Evolutionary conservation across 1,140 invertebrate genomes (phyloP).

Genomic region (Calephelis nemesis): DNA sequence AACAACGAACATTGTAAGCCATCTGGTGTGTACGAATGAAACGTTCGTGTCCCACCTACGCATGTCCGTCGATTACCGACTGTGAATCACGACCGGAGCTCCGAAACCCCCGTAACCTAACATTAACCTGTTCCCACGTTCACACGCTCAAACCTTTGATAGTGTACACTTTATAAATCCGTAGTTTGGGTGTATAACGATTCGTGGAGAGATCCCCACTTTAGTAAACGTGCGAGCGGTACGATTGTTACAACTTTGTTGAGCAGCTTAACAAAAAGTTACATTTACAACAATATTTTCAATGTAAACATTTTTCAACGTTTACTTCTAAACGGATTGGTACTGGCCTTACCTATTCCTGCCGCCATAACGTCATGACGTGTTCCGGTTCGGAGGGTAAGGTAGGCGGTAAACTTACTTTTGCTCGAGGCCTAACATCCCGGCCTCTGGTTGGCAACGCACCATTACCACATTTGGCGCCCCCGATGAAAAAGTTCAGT

Average conservation of each 20-base stretch:
- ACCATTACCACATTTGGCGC: too few relatives aligned
- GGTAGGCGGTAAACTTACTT: too few relatives aligned
- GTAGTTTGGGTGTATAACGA: constrained; percentile 35
- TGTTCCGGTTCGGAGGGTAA: too few relatives aligned
- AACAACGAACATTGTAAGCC: constrained; percentile 19
- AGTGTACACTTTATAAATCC: constrained; percentile 42
- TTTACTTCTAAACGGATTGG: too few relatives aligned
- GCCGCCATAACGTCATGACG: too few relatives aligned
- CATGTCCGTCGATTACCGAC: constrained; percentile 34
- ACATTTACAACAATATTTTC: too few relatives aligned
- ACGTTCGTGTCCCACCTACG: constrained; percentile 34
- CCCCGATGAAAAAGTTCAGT: too few relatives aligned
- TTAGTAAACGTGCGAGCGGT: constrained; percentile 22
- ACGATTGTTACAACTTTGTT: not conserved
- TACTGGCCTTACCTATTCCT: too few relatives aligned
- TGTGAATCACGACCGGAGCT: constrained; percentile 40
- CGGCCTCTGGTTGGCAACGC: too few relatives aligned
- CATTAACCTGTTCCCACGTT: constrained; percentile 43
- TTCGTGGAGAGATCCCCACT: constrained; percentile 38
- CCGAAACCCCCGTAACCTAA: constrained; percentile 34
- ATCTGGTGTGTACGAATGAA: constrained; percentile 27
- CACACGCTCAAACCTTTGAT: constrained; percentile 32
- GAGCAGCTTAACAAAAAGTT: not conserved
- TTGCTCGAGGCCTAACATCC: too few relatives aligned
- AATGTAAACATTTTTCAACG: not conserved